These are phyloP conservation scores for Varecia variegata DNA, from an alignment of 2,797 vertebrate genomes.

Conservation along the genomic window DNA sequence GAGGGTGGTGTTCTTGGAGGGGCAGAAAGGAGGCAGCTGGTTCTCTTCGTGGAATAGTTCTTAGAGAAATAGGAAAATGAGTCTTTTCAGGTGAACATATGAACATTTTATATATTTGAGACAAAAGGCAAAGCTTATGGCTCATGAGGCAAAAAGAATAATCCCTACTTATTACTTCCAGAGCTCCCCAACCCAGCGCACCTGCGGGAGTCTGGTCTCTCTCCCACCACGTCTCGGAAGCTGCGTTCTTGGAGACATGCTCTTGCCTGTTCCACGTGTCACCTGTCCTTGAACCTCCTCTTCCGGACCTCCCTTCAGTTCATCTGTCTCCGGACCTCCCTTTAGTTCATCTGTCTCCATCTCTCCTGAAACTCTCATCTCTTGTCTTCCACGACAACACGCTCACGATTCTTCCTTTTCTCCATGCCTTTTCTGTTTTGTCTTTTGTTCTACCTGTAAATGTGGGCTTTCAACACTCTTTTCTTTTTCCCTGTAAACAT, in stretches of 20 bases:
- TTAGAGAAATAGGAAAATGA: not conserved
- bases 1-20: not conserved
- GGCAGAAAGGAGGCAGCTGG: not conserved
- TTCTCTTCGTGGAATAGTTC: not conserved
- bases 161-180: not conserved
- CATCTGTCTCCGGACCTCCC: not conserved
- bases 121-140: not conserved
- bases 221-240: fast-evolving
- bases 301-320: not conserved
- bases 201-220: not conserved
- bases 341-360: fast-evolving
- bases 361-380: not conserved
- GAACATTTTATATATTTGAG: not conserved
- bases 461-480: not conserved
- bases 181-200: not conserved
- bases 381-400: not conserved
- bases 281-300: not conserved
- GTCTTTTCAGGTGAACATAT: not conserved
- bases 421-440: not conserved
- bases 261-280: not conserved
- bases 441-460: not conserved
- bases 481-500: not conserved
- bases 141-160: not conserved
- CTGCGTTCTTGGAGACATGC: not conserved
- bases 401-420: not conserved